Base-by-base conservation (phyloP, 2,797 vertebrate species). In the Xiphorhynchus erythropygius region DNA sequence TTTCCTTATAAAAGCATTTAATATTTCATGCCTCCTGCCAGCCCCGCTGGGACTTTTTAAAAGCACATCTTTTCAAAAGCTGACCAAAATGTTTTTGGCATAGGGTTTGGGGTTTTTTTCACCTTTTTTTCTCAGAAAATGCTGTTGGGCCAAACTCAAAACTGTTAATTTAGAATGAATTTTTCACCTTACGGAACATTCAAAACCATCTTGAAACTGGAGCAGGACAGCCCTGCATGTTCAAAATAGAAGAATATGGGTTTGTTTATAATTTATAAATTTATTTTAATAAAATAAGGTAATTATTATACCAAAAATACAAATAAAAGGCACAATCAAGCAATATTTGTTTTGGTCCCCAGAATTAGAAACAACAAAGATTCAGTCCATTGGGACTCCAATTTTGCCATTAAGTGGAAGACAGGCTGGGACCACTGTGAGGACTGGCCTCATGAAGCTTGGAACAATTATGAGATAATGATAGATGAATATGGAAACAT, bases 1-100 rank as follows among this genome's bases (percentile, higher is more conserved):
- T 90, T 92, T 91, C 53, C 46, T 85, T 89, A 44, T 56, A 44
- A 81, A 89, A 84, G 21, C 47, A 71, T 81, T 85, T 78, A 93
- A 76, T 92, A 87, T 84, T 95, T 96, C 63, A 88, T 80, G 39
- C 19, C 39, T 85, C 46, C n/a, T 91, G 35, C 35, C 47, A 88
- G 62, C 39, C 62, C 92, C 92, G 62, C 57, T 94, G 84, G 28
- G 65, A 75, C 32, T 92, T 50, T 63, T 49, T 73, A 83, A 89
- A 91, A 89, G 57, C 69, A 39, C 17, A n/a, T 84, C 47, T 83
- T 92, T 80, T 63, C 56, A 84, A 67, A 50, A 78, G 50, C 52
- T 78, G 59, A 84, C 49, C 67, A 78, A 59, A 59, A 52, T 28
- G 27, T 57, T 91, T 86, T 71, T 78, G 14, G 19, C 13, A 0